These are phyloP conservation scores for Marmota monax DNA, from an alignment of 2,113 vertebrate genomes.

Conservation along the genomic window DNA sequence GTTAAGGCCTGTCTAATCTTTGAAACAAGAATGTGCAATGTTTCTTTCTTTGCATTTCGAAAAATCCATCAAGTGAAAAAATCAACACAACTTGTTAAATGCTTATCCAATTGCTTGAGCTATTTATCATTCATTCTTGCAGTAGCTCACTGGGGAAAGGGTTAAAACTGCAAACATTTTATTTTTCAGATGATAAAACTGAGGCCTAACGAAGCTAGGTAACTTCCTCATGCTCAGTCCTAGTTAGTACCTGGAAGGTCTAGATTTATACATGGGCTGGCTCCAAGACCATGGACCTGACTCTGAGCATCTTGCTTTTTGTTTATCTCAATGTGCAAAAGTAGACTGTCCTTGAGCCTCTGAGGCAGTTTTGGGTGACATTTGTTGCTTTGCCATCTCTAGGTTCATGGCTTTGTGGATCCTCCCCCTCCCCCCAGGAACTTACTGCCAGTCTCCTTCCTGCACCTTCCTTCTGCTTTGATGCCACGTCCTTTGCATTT, in stretches of 20 bases:
- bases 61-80: neutral
- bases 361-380: neutral
- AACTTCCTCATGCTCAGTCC: neutral
- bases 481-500: neutral
- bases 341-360: rapidly evolving
- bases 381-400: neutral
- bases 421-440: too few relatives aligned
- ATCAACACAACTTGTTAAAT: neutral
- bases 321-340: neutral
- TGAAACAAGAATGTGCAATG: neutral
- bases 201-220: neutral
- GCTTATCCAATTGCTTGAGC: neutral
- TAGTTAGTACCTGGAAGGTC: neutral
- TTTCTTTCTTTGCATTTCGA: slow-evolving; percentile 36
- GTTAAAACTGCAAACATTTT: neutral
- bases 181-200: neutral
- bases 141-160: neutral
- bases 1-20: neutral
- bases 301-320: neutral
- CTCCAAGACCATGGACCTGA: neutral
- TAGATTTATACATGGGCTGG: neutral
- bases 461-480: neutral
- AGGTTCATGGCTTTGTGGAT: too few relatives aligned
- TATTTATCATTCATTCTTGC: neutral
- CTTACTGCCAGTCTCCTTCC: neutral